Evolutionary conservation across 2,113 vertebrate species (phyloP).

Genomic region (Microtus oregoni): DNA sequence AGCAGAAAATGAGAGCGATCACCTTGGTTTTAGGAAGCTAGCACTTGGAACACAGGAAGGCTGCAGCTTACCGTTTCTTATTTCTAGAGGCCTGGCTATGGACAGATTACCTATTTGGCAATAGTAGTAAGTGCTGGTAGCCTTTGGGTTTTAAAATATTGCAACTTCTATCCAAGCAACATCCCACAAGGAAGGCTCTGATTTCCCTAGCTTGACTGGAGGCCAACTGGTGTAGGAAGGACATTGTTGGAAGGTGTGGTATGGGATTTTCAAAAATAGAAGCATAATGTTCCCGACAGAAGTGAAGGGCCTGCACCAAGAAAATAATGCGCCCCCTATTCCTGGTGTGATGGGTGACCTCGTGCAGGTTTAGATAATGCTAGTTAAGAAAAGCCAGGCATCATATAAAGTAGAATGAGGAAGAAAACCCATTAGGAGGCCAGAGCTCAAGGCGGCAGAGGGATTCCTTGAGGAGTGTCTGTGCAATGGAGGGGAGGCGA

Average conservation of each 20-base stretch:
- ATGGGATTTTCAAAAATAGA: background rate
- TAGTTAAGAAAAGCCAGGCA: background rate
- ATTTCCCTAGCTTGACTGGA: background rate
- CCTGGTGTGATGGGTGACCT: background rate
- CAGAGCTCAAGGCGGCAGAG: background rate
- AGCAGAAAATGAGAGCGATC: background rate
- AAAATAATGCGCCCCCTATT: background rate
- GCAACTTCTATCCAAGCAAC: background rate
- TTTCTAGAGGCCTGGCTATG: background rate
- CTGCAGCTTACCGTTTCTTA: background rate
- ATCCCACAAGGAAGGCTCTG: constrained; percentile 12
- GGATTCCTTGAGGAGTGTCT: background rate
- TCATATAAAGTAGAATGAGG: background rate
- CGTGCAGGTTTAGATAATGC: background rate
- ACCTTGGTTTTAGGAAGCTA: background rate
- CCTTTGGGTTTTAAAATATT: background rate
- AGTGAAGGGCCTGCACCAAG: background rate
- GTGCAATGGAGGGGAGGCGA: background rate
- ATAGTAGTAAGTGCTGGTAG: background rate
- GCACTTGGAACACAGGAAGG: background rate
- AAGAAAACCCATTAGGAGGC: background rate
- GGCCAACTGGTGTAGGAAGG: background rate
- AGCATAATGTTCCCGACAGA: background rate
- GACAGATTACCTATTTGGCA: constrained; percentile 13
- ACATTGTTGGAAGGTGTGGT: background rate